A percentile compares a stretch with the other conserved stretches of the same genome.
phyloP scores from a whole-genome alignment of 2,797 vertebrate genomes.

The Catharus ustulatus region DNA sequence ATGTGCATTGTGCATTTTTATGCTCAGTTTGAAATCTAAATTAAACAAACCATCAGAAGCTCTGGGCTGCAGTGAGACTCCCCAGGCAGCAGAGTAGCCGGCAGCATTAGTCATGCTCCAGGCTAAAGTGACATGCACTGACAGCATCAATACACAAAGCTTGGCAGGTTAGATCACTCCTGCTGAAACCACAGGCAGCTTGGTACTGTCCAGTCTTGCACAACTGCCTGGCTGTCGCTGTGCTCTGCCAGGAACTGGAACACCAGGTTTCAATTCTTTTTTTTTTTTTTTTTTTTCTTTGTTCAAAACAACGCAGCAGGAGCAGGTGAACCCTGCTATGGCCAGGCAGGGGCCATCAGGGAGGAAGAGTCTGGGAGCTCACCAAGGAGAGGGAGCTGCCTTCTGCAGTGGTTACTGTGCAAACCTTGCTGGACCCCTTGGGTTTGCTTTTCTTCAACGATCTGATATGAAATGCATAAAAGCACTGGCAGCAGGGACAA shows the following conservation, averaged over 20 bases:
- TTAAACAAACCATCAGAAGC: not conserved
- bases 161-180: conserved; percentile 43
- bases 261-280: not conserved
- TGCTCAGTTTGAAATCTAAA: not conserved
- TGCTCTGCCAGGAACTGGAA: not conserved
- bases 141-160: not conserved
- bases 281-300: not conserved
- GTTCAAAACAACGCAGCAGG: not conserved
- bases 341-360: not conserved
- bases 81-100: not conserved
- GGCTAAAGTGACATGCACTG: not conserved
- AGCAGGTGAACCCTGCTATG: not conserved
- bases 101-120: not conserved
- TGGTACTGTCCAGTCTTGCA: conserved; percentile 59
- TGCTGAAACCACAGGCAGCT: not conserved
- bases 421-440: not conserved
- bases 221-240: not conserved
- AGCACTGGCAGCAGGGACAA: not conserved
- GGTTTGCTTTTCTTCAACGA: not conserved
- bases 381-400: not conserved
- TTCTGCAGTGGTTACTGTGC: not conserved
- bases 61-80: not conserved
- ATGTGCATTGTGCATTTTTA: not conserved
- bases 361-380: not conserved
- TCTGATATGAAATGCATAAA: not conserved